Conservation (phyloP, 2,797 vertebrate species). For the Podarcis siculus region DNA sequence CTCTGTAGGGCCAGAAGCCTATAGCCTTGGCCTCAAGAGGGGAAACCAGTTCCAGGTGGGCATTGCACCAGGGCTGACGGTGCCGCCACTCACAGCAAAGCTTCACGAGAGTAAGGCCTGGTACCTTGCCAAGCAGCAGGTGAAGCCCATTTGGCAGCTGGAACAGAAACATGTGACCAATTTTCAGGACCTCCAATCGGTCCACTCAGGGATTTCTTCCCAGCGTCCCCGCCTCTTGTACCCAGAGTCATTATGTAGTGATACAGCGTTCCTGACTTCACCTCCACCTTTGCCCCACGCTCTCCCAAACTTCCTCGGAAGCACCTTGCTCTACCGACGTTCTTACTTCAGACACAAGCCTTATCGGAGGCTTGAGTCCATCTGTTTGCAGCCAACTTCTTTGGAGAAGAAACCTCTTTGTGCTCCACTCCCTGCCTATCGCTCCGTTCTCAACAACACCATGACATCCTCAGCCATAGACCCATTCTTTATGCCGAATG, state of each 20-base stretch:
- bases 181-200: conserved; percentile 54
- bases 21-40: conserved; percentile 66
- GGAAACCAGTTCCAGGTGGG: conserved; percentile 48
- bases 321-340: conserved; percentile 61
- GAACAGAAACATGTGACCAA: conserved; percentile 69
- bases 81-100: conserved; percentile 31
- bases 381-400: conserved; percentile 61
- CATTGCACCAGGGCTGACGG: conserved; percentile 34
- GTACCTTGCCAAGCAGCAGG: conserved; percentile 66
- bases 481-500: conserved; percentile 61
- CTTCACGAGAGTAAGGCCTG: conserved; percentile 55
- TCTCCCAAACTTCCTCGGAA: conserved; percentile 61
- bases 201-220: conserved; percentile 72
- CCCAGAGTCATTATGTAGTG: conserved; percentile 53
- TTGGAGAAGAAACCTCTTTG: conserved; percentile 58
- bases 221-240: conserved; percentile 73
- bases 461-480: conserved; percentile 82
- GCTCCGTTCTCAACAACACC: conserved; percentile 55
- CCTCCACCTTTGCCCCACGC: conserved; percentile 44
- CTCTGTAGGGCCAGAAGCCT: conserved; percentile 72
- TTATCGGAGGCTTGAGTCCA: conserved; percentile 66
- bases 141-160: conserved; percentile 71
- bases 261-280: conserved; percentile 31
- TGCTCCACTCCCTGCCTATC: conserved; percentile 57
- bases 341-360: conserved; percentile 66